These are phyloP conservation scores for Axis porcinus DNA, from an alignment of 2,113 vertebrate species.

Conservation along the genomic window DNA sequence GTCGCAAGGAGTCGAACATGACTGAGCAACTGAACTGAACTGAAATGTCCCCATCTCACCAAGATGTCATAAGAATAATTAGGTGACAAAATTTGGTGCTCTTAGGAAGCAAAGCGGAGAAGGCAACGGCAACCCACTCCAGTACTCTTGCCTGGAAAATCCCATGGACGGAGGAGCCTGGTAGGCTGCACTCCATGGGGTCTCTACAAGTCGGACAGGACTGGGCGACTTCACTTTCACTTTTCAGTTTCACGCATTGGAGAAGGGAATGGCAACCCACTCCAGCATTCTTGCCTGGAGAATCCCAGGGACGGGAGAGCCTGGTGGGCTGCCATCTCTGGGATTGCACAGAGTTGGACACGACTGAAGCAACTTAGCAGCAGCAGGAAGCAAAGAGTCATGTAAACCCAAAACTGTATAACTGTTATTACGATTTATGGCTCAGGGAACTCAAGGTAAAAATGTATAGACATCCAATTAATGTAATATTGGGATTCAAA, in stretches of 20 bases:
- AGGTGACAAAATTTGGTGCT: neutral
- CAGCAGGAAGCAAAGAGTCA: neutral
- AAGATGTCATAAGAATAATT: neutral
- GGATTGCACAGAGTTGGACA: neutral
- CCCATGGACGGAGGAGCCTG: neutral
- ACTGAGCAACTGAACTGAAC: neutral
- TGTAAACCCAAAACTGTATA: neutral
- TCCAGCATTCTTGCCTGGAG: neutral
- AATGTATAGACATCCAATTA: neutral
- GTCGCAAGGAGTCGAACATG: neutral
- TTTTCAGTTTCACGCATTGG: neutral
- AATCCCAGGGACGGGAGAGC: neutral
- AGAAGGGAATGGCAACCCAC: neutral
- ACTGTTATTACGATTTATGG: neutral
- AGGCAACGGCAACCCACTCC: neutral
- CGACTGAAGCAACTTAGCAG: neutral
- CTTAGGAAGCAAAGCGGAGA: neutral
- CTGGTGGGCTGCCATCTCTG: neutral
- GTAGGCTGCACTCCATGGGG: neutral
- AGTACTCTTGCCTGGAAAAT: neutral
- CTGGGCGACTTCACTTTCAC: neutral
- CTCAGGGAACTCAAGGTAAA: neutral
- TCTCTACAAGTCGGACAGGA: accelerated
- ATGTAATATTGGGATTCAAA: neutral
- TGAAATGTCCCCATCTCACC: neutral